Evolutionary conservation across 2,797 vertebrate species (phyloP), one percentile per base, ranked within the genome.

Genomic region (Sebastes itinus): DNA sequence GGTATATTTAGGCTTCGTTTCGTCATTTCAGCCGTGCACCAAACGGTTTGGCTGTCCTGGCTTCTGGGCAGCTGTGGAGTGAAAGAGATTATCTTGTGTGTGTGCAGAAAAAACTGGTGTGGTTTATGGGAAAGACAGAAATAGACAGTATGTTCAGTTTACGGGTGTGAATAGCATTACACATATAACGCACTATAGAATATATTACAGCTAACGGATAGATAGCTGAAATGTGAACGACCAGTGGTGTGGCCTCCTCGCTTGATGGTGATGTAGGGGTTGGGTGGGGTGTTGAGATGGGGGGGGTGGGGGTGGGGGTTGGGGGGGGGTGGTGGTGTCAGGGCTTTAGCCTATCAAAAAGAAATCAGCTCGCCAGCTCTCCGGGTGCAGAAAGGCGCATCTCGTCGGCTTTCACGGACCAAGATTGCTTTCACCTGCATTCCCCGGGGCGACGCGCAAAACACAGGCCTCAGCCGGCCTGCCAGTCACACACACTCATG

Each of bases 391-490:
- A 93, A 94, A 95, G 92, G 93, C 90, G 91, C 94, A 94, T 94
- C 94, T 94, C 92, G 91, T 88, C 90, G 81, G 94, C 92, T 95
- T 95, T 93, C 88, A 92, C 91, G 89, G 94, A 92, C 92, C 92
- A 90, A 93, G 93, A 95, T 94, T 95, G 93, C 92, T 95, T 95
- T 96, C 94, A 95, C 95, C 96, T 96, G 95, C 92, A 89, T 91
- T 91, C 92, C 94, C 94, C 59, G 87, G 92, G 93, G 94, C 92
- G 80, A 94, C 84, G 76, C 78, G 71, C 83, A 92, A 92, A 94
- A 94, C 94, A 95, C 92, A 93, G 93, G 91, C 91, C 91, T 94
- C 90, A 90, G 90, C 88, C 90, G 77, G 91, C 89, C 92, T 92
- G 92, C 89, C 87, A 92, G 77, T 93, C 88, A 90, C 88, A 88